Conservation (phyloP, 2,113 vertebrate species). For the Conger conger region DNA sequence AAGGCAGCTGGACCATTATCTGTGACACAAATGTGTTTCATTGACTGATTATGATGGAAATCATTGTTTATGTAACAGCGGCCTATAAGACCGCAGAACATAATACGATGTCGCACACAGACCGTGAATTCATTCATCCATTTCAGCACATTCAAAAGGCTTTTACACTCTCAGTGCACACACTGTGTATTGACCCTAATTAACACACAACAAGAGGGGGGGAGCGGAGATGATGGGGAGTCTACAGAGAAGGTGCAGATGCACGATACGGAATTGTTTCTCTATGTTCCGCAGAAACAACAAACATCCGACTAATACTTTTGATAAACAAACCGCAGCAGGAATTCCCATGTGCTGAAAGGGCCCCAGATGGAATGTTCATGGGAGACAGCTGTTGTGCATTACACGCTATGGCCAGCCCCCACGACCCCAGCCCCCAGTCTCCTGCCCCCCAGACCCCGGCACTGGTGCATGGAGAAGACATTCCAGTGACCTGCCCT, state of each 20-base stretch:
- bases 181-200: not conserved
- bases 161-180: not conserved
- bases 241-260: not conserved
- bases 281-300: conserved; percentile 62
- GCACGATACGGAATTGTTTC: conserved; percentile 38
- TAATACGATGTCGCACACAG: not conserved
- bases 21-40: not conserved
- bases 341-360: conserved; percentile 67
- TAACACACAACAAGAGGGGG: not conserved
- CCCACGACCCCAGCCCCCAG: conserved; percentile 41
- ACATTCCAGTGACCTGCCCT: conserved; percentile 53
- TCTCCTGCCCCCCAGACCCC: conserved; percentile 44
- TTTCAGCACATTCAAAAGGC: not conserved
- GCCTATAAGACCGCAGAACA: not conserved
- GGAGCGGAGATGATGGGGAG: not conserved
- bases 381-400: conserved; percentile 71
- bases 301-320: conserved; percentile 70
- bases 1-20: not conserved
- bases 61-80: not conserved
- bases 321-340: conserved; percentile 69
- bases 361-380: conserved; percentile 74
- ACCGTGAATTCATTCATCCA: not conserved
- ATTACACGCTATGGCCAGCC: conserved; percentile 61
- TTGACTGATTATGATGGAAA: not conserved
- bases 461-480: conserved; percentile 49